Evolutionary conservation across 2,797 vertebrate genomes (phyloP), one percentile per base, ranked within the genome.

Genomic region (Myotis vivesi): DNA sequence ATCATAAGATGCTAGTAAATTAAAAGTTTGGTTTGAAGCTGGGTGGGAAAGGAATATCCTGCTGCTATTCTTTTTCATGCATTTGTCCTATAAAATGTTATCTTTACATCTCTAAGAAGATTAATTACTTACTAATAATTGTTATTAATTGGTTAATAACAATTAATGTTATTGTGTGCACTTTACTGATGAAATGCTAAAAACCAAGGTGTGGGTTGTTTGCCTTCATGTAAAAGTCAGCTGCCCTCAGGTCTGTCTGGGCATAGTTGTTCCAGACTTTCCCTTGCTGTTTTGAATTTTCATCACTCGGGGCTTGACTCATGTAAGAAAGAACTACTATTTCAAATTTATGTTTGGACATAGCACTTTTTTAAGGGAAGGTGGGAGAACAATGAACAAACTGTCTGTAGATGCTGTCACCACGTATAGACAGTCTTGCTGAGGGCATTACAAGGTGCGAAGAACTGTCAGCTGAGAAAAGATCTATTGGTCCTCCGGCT

Each of bases 381-480:
- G 57, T 62, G 83, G 66, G 82, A 97, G 75, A 96, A 49, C 75
- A 96, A 80, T 62, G 92, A 44, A 71, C 89, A 94, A 94, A n/a
- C 89, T 64, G 80, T 94, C 53, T 88, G 92, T 89, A 95, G 96
- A 96, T 55, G 87, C 25, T 85, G 96, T 89, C 59, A 83, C 95
- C 79, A 75, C 87, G 76, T 91, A 86, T n/a, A 92, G 94, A 92
- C 30, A n/a, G 94, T 76, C 96, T 92, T 89, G 84, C 94, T 92
- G 93, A 95, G 96, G 97, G 93, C 62, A 76, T 87, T 95, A 80
- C 89, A 94, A 91, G 87, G 95, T 97, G 83, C 16, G 73, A 96
- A 49, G 76, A 96, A 41, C 28, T 95, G 89, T 83, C 92, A 96
- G 94, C 75, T 1, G 2, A 91, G 68, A 93, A 64, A 94, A 92